A percentile compares a stretch with the other conserved stretches of the same genome.
Conservation (phyloP, 2,113 vertebrate species). For the Parotia lawesii region DNA sequence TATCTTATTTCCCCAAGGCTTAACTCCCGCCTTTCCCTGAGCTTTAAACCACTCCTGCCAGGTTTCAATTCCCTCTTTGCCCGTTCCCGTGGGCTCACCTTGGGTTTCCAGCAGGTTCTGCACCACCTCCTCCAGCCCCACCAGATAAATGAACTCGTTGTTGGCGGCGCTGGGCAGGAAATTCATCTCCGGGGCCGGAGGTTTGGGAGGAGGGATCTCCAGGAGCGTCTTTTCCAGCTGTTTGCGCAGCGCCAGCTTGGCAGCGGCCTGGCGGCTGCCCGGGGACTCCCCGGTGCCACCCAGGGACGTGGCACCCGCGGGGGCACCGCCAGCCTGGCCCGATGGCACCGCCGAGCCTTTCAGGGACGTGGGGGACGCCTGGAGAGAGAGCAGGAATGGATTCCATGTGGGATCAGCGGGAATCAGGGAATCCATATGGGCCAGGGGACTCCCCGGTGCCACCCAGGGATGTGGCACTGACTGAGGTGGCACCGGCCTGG, state of each 20-base stretch:
- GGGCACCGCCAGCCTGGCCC: constrained; percentile 64
- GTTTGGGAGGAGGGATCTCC: constrained; percentile 95
- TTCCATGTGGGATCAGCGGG: no score
- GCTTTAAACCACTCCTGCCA: no score
- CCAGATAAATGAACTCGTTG: constrained; percentile 97
- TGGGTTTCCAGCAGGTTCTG: constrained; percentile 95
- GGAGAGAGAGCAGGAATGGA: background rate
- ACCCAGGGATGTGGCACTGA: no score
- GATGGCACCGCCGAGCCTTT: constrained; percentile 79
- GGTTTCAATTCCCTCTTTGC: no score
- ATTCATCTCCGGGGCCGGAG: constrained; percentile 90
- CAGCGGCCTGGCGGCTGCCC: constrained; percentile 90
- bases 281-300: constrained; percentile 83
- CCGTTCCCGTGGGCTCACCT: constrained; percentile 59
- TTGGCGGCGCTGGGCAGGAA: constrained; percentile 96
- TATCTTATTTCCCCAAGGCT: no score
- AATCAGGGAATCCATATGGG: background rate
- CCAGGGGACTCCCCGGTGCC: no score
- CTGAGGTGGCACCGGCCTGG: no score
- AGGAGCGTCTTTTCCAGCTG: constrained; percentile 96
- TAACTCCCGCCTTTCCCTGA: background rate
- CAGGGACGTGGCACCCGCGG: constrained; percentile 58
- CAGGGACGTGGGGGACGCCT: constrained; percentile 86
- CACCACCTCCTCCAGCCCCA: constrained; percentile 95
- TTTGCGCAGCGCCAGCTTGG: constrained; percentile 92